Base-by-base conservation (phyloP, 1,140 invertebrate species). In the Zaprionus nigranus region DNA sequence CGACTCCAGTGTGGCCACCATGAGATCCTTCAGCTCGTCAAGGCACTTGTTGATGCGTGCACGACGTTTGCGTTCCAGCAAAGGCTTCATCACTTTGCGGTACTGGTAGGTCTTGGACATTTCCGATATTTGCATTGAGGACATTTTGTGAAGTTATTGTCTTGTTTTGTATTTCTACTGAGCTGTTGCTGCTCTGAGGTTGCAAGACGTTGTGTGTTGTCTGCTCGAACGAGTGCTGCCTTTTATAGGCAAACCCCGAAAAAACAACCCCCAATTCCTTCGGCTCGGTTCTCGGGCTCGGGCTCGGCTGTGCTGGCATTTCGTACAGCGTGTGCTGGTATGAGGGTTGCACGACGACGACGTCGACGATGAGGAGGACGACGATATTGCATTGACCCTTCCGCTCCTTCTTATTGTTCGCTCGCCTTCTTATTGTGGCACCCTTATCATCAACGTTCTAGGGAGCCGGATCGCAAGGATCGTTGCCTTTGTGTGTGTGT, bases 1-100 rank as follows among this genome's bases (percentile, higher is more conserved):
- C 49, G 96, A 95, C 75, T 97, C 96, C 9, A 98, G 93, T 26
- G 97, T 97, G 82, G 96, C 96, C 59, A 98, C 96, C 95, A 99
- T 98, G 73, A 99, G 93, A 90, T 97, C 97, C 93, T 99, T 99
- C 24, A 99, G 94, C 92, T 99, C 97, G 90, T 98, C 97, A 81
- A 99, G 94, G 93, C 97, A 99, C 63, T 97, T 96, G 93, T 99
- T 99, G 93, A 99, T 99, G 80, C 98, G 94, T 54, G 98, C 98
- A 72, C 98, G 94, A 58, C 98, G 95, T 93, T 98, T 98, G 83
- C 98, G 96, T 94, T 99, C 98, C 92, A 99, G 95, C 95, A 99
- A 96, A 78, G 98, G 98, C 93, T 99, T 99, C 96, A 97, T 98
- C 82, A 98, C 96, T 95, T 98, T 98, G 93, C 97, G 95, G 93